Evolutionary conservation across 2,113 vertebrate genomes (phyloP), one percentile per base, ranked within the genome.

Genomic region (Porphyrio hochstetteri): DNA sequence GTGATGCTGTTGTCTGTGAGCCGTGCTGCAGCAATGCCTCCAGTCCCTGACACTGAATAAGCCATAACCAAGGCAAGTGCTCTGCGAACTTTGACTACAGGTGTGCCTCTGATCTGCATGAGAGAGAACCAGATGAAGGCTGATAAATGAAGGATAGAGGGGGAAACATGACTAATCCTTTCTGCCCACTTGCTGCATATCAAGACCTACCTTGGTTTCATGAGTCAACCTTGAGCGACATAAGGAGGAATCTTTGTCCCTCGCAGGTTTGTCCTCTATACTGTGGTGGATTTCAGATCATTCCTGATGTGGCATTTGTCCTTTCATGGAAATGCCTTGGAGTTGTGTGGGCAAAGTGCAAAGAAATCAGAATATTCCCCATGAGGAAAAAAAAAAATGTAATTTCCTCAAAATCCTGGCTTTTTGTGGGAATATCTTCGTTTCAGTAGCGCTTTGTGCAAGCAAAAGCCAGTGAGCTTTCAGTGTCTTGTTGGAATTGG

Each of bases 11-110:
- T 65, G 5, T 4, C 29, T 8, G 24, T 20, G 29, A 63, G 65
- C 84, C 1, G 2, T 6, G 71, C 82, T 38, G 61, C 38, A 28
- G 31, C 11, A 14, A 25, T 6, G 21, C 19, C 70, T 48, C 57
- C 8, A 8, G 29, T 18, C 42, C 48, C 48, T 42, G 53, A 5
- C 50, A 20, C 55, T 0, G 0, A 20, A 12, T 8, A 25, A 79
- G 53, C 28, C 4, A 1, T 10, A 61, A 18, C 13, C 3, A 40
- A 68, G 64, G 17, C 5, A 14, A 69, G 44, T 4, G 23, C 67
- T 44, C 35, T 44, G 63, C 46, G 29, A 20, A 15, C 27, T 65
- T 40, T 33, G 61, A 19, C 21, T 28, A 11, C n/a, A 50, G 50
- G 27, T 46, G 38, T 38, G 63, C n/a, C 36, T 42, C 9, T 57